Percentiles rank a stretch among this genome's conserved stretches.
Evolutionary conservation across 2,888 invertebrate genomes (phyloP).

Genomic region (Epinotia demarniana): DNA sequence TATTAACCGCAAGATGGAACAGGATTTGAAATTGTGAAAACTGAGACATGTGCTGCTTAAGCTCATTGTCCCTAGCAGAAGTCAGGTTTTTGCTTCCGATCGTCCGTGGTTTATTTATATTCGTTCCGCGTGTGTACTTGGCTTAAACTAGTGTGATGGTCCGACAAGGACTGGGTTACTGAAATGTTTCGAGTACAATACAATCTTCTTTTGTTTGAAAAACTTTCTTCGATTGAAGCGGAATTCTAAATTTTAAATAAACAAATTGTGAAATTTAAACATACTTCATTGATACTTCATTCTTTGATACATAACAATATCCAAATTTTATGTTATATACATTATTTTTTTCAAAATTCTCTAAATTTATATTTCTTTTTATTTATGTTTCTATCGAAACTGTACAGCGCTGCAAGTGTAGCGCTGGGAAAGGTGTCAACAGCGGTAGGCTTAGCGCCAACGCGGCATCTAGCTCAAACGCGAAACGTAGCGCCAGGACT

Average conservation of each 20-base stretch:
- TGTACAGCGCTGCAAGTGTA: conserved; percentile 26
- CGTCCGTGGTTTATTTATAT: too few species aligned
- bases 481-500: not conserved
- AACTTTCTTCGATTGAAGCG: not conserved
- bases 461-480: not conserved
- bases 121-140: not conserved
- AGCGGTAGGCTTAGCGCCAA: not conserved
- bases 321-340: not conserved
- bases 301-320: not conserved
- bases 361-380: not conserved
- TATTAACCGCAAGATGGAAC: too few species aligned
- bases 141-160: not conserved
- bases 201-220: not conserved
- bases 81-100: too few species aligned
- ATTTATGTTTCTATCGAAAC: conserved; percentile 20
- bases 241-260: not conserved
- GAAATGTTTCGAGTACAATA: not conserved
- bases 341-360: not conserved
- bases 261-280: not conserved
- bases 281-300: not conserved
- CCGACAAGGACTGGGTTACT: not conserved
- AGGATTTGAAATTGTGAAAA: too few species aligned
- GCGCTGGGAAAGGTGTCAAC: not conserved
- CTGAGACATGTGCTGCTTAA: too few species aligned
- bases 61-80: too few species aligned